A percentile compares a stretch with the other conserved stretches of the same genome.
Evolutionary conservation across 2,797 vertebrate species (phyloP).

Genomic region (Hypotaenidia philippensis): DNA sequence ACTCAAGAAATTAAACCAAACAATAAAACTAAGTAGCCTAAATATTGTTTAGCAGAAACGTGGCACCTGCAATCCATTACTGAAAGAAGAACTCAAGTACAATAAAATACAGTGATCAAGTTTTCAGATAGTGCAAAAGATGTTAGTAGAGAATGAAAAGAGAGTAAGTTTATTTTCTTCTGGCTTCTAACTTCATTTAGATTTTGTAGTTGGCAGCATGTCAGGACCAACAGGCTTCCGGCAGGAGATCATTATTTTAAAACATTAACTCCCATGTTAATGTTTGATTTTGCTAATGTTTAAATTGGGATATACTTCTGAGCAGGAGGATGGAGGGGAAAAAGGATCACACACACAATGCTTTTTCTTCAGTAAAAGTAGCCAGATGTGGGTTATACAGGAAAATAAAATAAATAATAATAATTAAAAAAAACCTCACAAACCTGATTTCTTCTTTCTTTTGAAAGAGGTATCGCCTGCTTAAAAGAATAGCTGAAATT

Average conservation of each 20-base stretch:
- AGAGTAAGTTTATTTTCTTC: slow-evolving; percentile 46
- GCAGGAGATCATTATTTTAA: slow-evolving; percentile 64
- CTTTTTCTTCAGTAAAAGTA: neutral
- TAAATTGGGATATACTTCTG: slow-evolving; percentile 50
- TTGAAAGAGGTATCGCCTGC: neutral
- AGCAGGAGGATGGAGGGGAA: neutral
- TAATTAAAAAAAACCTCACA: neutral
- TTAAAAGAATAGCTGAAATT: neutral
- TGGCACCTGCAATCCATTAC: slow-evolving; percentile 65
- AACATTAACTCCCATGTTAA: slow-evolving; percentile 58
- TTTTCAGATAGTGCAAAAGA: slow-evolving; percentile 35
- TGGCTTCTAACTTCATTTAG: slow-evolving; percentile 60
- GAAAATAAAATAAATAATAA: too few species aligned
- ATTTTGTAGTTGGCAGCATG: slow-evolving; percentile 49
- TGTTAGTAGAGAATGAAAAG: slow-evolving; percentile 21
- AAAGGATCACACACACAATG: slow-evolving; percentile 13
- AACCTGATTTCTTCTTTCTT: neutral
- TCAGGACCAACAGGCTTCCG: slow-evolving; percentile 53
- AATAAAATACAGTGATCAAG: neutral
- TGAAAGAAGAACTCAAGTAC: slow-evolving; percentile 39
- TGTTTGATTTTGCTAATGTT: slow-evolving; percentile 62
- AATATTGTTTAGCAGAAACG: slow-evolving; percentile 44
- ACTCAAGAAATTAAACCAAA: slow-evolving; percentile 65
- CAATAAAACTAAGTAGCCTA: slow-evolving; percentile 63
- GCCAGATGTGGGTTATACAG: neutral